Conservation (phyloP, 1,140 invertebrate genomes). For the Drosophila kurseongensis region DNA sequence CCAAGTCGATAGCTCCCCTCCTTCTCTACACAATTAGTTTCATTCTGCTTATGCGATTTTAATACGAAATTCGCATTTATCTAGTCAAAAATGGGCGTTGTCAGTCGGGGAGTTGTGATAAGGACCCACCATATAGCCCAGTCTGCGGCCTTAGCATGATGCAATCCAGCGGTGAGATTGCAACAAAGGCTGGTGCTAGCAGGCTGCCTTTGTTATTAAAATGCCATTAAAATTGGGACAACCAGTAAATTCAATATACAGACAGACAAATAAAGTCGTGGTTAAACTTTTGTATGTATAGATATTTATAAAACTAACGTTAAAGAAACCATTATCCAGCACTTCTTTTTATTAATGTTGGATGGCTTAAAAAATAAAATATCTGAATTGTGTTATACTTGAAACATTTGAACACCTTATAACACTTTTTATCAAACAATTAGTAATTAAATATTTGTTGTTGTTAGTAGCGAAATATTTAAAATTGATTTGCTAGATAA, state of each 20-base stretch:
- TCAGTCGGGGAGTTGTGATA: constrained; percentile 53
- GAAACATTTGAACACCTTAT: too few species aligned
- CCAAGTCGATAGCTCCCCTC: background rate
- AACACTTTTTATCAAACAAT: too few species aligned
- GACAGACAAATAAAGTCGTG: constrained; percentile 7
- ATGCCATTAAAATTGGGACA: constrained; percentile 77
- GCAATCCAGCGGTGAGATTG: constrained; percentile 68
- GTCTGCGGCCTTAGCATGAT: constrained; percentile 48
- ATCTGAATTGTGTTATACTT: too few species aligned
- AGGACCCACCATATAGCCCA: constrained; percentile 35
- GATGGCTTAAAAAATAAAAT: too few species aligned
- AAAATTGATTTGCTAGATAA: too few species aligned
- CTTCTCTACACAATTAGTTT: constrained; percentile 63
- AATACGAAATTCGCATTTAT: constrained; percentile 60
- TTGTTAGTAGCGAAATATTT: too few species aligned
- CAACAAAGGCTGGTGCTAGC: constrained; percentile 46
- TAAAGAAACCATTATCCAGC: too few species aligned
- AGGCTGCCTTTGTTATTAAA: constrained; percentile 67
- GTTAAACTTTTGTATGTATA: too few species aligned
- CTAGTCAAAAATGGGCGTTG: constrained; percentile 57
- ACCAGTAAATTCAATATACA: constrained; percentile 39
- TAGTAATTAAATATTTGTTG: too few species aligned
- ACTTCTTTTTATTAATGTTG: too few species aligned
- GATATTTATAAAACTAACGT: too few species aligned
- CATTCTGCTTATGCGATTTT: constrained; percentile 74